Base-by-base conservation (phyloP, 2,113 vertebrate genomes). In the Tachysurus vachellii region DNA sequence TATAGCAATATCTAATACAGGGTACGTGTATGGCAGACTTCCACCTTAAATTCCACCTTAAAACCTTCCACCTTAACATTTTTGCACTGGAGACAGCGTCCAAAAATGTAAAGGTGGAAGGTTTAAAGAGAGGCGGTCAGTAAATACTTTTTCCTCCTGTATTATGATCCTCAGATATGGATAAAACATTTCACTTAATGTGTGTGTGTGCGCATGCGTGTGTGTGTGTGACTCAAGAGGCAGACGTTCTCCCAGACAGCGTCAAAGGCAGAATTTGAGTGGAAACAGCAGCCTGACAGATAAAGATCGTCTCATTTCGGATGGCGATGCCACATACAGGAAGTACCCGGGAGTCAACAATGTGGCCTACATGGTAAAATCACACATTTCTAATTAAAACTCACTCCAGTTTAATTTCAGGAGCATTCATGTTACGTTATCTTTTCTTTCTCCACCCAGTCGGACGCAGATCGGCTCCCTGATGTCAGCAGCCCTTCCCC, bases 321-420 rank as follows among this genome's bases (percentile, higher is more conserved):
- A 99, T 87, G 97, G 97, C 4, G 97, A 97, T 0, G 97, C 96
- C 85, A 98, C 97, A 0, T 99, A 98, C 93, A 98, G 96, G 91
- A 97, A 98, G 87, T 97, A 97, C 79, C 98, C 98, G 0, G 98
- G 98, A 42, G 96, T 99, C 92, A 98, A 98, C 94, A 99, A 99
- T 85, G 98, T 98, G 19, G 98, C 98, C 71, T 99, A 99, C 91
- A 96, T 98, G 90, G 98, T 99, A 92, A 95, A 95, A 93, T 92
- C 64, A 82, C 75, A 77, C 31, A 75, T 66, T 68, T n/a, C 17
- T 68, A 19, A 16, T 54, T n/a, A 61, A 36, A 36, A 36, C 42
- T 47, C 68, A 26, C 50, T 81, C 1, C 1, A 19, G 8, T 57
- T 61, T 85, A 68, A 13, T 59, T 28, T 79, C 9, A 86, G 14